Conservation (phyloP, 2,113 vertebrate species). For the Daphoenositta chrysoptera region DNA sequence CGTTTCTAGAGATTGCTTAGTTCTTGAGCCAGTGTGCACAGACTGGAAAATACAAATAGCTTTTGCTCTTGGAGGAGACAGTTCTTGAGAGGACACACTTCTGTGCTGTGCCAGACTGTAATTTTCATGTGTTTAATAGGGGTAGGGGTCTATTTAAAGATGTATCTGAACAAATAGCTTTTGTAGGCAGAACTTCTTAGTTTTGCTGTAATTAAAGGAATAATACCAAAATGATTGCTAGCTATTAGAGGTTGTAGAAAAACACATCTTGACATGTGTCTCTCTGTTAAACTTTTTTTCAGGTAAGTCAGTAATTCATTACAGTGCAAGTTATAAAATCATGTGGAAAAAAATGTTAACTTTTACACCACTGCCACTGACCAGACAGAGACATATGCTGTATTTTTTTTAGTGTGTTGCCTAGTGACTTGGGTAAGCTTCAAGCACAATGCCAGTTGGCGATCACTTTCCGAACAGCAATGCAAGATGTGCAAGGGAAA, state of each 20-base stretch:
- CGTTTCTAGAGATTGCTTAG: not conserved
- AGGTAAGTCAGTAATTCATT: not conserved
- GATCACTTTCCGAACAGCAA: not conserved
- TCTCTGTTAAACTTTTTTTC: not conserved
- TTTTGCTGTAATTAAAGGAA: not conserved
- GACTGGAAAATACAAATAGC: not conserved
- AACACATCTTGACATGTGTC: not conserved
- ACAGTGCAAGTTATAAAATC: constrained; percentile 5
- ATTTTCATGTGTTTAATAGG: not conserved
- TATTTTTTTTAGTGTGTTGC: not conserved
- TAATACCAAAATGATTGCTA: not conserved
- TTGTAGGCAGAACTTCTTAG: not conserved
- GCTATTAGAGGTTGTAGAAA: not conserved
- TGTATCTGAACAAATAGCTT: not conserved
- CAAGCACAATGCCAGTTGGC: not conserved
- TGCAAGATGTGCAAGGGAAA: not conserved
- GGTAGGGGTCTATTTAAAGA: not conserved
- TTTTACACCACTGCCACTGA: constrained; percentile 15
- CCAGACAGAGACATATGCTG: not conserved
- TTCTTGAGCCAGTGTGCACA: not conserved
- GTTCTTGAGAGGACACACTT: not conserved
- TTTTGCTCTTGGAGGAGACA: not conserved
- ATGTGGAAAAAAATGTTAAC: not conserved
- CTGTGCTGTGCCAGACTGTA: not conserved
- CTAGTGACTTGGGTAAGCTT: not conserved